Evolutionary conservation across 2,113 vertebrate genomes (phyloP), one percentile per base, ranked within the genome.

Genomic region (Embiotoca jacksoni): DNA sequence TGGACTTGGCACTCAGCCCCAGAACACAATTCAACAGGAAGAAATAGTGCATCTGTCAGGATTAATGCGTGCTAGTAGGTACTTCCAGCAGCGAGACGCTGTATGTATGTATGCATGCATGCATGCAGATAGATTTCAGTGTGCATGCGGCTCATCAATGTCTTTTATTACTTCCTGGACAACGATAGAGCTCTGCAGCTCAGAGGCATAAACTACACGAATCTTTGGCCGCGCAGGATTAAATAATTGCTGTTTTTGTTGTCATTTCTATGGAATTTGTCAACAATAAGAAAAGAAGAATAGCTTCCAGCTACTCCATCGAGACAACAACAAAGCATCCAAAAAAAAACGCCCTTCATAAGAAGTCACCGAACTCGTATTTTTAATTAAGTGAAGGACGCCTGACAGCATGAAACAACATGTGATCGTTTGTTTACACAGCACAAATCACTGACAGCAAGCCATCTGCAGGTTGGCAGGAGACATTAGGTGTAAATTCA

Each of bases 351-450:
- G 4, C 5, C 3, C 23, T 5, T 36, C 5, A 7, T 6, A 30
- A 32, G n/a, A 15, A 35, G 7, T 61, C 9, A 10, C 15, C 16
- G 41, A 7, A 52, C 30, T 60, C 15, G 36, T 9, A 16, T 23
- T 60, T 58, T 60, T 4, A 41, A 50, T 30, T 6, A 58, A 33
- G 33, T 32, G 63, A 75, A 11, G 5, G 49, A 58, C 57, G 32
- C 3, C 7, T 47, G 32, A 58, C 46, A 16, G 23, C 11, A 15
- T 31, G 13, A 33, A 53, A 64, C 53, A 78, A 7, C 47, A 15
- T 46, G 16, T 31, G 35, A 46, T 53, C 47, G 10, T 37, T 4
- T 46, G 60, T 77, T 87, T 58, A 31, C 41, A 37, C 56, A 56
- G n/a, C 10, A 10, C 15, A 35, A 3, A 41, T 52, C 5, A 53